Percentiles rank a stretch among this genome's conserved stretches.
These are phyloP conservation scores for Leptopilina syphax DNA, from an alignment of 2,888 invertebrate genomes.

Conservation along the genomic window DNA sequence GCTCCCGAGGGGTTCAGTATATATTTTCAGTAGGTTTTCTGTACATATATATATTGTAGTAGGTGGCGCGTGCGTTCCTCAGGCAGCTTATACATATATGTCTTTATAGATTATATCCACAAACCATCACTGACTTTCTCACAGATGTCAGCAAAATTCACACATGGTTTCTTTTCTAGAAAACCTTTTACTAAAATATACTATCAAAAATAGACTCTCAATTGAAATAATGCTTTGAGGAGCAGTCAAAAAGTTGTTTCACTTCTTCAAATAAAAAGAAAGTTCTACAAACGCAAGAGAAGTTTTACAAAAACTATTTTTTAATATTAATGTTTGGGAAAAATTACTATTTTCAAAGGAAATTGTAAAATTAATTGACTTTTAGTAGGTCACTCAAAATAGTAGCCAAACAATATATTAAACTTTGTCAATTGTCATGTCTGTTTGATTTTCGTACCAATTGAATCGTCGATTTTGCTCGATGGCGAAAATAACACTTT, in stretches of 20 bases:
- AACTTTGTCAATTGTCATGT: too few relatives aligned
- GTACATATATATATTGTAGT: background rate
- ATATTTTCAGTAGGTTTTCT: background rate
- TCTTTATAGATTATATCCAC: conserved; percentile 25
- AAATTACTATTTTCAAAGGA: too few relatives aligned
- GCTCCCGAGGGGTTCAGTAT: background rate
- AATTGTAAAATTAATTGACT: too few relatives aligned
- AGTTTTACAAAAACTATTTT: too few relatives aligned
- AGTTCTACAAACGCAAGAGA: too few relatives aligned
- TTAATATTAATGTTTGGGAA: too few relatives aligned
- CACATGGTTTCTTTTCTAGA: conserved; percentile 8
- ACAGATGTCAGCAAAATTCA: conserved; percentile 26
- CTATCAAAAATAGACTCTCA: background rate
- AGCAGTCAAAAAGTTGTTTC: background rate
- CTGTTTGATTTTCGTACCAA: too few relatives aligned
- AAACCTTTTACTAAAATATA: background rate
- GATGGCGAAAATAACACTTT: too few relatives aligned
- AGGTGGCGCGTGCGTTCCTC: conserved; percentile 18
- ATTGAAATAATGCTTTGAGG: background rate
- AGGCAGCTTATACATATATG: background rate
- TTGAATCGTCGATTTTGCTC: too few relatives aligned
- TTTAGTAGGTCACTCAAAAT: too few relatives aligned
- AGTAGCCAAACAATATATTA: too few relatives aligned
- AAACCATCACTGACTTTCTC: conserved; percentile 16
- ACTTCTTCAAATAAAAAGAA: too few relatives aligned